These are phyloP conservation scores for Bombus cullumanus DNA, from an alignment of 1,140 invertebrate species.

Conservation along the genomic window DNA sequence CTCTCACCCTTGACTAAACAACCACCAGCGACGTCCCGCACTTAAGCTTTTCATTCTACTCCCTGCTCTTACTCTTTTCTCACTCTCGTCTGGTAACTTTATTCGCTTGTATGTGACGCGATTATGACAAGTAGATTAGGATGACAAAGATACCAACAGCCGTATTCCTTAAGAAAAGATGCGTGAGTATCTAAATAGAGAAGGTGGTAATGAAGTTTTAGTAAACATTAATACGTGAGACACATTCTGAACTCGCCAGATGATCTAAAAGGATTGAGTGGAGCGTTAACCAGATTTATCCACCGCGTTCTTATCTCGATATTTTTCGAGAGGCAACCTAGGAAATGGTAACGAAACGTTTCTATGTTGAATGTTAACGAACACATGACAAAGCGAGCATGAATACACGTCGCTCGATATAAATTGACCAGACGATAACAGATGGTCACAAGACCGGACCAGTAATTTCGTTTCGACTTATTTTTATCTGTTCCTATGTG, in stretches of 20 bases:
- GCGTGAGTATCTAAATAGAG: background rate
- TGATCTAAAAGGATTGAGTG: background rate
- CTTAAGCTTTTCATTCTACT: background rate
- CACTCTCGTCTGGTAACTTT: background rate
- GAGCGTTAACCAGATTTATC: background rate
- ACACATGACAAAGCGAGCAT: background rate
- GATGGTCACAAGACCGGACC: conserved; percentile 25
- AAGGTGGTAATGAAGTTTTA: background rate
- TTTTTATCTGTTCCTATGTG: conserved; percentile 26
- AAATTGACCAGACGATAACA: conserved; percentile 14
- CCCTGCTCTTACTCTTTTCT: background rate
- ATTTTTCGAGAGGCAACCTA: background rate
- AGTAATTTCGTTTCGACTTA: conserved; percentile 20
- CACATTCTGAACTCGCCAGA: background rate
- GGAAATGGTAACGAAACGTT: background rate
- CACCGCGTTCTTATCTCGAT: background rate
- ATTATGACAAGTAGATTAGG: background rate
- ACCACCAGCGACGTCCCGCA: background rate
- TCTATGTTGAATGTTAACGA: background rate
- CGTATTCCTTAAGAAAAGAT: too few species aligned
- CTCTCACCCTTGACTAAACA: background rate
- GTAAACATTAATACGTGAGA: background rate
- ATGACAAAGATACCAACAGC: background rate
- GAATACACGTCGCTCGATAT: background rate
- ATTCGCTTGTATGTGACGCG: background rate